Conservation (phyloP, 2,797 vertebrate species). For the Dromococcyx pavoninus region DNA sequence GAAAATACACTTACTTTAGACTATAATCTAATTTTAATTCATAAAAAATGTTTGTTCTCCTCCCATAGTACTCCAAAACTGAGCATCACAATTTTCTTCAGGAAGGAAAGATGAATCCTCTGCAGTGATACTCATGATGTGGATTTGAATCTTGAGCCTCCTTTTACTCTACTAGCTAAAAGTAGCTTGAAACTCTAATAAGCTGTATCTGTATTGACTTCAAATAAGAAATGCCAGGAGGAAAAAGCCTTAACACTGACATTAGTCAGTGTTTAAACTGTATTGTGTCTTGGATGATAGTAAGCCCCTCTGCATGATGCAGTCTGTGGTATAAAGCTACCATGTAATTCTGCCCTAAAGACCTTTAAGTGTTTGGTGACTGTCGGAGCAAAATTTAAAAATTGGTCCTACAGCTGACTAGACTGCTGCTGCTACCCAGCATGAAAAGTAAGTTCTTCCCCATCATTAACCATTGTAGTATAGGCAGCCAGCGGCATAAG, state of each 20-base stretch:
- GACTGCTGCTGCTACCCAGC: background rate
- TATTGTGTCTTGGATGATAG: background rate
- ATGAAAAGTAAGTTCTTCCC: background rate
- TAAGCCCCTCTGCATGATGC: background rate
- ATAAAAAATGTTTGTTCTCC: background rate
- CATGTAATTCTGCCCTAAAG: background rate
- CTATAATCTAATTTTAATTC: background rate
- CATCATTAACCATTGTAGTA: background rate
- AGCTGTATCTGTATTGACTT: background rate
- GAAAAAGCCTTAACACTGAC: background rate
- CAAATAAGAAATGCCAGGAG: background rate
- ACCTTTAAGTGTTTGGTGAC: background rate
- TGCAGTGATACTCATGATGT: background rate
- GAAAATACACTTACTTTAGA: background rate
- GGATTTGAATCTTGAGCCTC: background rate
- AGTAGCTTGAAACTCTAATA: background rate
- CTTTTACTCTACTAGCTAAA: background rate
- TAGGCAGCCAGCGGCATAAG: background rate
- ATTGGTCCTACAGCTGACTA: background rate
- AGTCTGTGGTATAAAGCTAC: background rate
- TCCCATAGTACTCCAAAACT: background rate
- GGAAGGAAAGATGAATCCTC: background rate
- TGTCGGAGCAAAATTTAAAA: background rate
- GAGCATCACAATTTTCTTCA: background rate
- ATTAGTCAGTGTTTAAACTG: background rate